phyloP scores from a whole-genome alignment of 1,140 invertebrate species.

The Delia radicum region DNA sequence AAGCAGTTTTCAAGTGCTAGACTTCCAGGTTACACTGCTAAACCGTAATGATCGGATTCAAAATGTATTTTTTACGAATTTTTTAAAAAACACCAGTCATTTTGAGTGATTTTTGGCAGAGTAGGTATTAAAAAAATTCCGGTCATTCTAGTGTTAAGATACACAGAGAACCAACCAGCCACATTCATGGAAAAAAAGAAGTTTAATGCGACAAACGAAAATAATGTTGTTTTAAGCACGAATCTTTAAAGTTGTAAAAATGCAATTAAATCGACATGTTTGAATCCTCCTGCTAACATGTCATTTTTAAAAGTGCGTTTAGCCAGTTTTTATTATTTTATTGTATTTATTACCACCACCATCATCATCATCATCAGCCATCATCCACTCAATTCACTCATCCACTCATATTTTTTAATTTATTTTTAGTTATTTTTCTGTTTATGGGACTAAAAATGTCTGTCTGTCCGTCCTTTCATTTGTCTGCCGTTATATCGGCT shows the following conservation, averaged over 20 bases:
- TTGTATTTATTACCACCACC: neutral
- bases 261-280: conserved; percentile 53
- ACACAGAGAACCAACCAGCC: neutral
- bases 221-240: conserved; percentile 42
- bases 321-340: neutral
- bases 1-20: no score
- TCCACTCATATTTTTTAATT: neutral
- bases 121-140: no score
- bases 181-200: neutral
- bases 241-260: conserved; percentile 55
- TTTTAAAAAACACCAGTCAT: no score
- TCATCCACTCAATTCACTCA: neutral
- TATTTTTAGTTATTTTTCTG: neutral
- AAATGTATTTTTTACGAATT: no score
- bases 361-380: neutral
- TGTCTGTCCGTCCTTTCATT: neutral
- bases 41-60: no score
- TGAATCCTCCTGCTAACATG: conserved; percentile 3
- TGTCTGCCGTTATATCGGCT: neutral
- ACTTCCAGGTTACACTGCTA: no score
- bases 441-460: no score
- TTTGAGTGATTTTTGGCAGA: no score
- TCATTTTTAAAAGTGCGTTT: neutral
- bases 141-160: no score
- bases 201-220: neutral